Percentiles rank a stretch among this genome's conserved stretches.
Conservation (phyloP, 2,888 invertebrate genomes). For the Luffia ferchaultella region DNA sequence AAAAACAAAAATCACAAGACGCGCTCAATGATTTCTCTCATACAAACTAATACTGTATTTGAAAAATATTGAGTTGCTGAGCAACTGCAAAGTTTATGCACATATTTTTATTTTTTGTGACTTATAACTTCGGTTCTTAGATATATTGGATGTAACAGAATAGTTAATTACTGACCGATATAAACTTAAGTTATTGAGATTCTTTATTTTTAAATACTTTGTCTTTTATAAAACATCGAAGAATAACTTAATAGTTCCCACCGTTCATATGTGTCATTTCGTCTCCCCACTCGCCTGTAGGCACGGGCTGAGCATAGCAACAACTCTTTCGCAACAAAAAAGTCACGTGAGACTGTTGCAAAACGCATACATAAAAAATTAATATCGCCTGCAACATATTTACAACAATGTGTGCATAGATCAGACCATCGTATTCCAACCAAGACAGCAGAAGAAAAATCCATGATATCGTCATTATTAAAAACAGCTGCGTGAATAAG, state of each 20-base stretch:
- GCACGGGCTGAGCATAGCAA: conserved; percentile 77
- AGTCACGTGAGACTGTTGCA: conserved; percentile 81
- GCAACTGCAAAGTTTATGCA: too few relatives aligned
- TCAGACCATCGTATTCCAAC: conserved; percentile 74
- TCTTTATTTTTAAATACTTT: too few relatives aligned
- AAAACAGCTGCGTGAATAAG: conserved; percentile 77
- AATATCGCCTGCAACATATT: conserved; percentile 80
- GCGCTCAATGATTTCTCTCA: too few relatives aligned
- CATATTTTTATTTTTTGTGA: too few relatives aligned
- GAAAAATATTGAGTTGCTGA: too few relatives aligned
- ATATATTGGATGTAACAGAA: not conserved
- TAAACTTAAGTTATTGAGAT: too few relatives aligned
- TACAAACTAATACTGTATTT: too few relatives aligned
- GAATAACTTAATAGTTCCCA: not conserved
- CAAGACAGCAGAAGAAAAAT: conserved; percentile 79
- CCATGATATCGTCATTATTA: conserved; percentile 81
- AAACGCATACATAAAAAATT: conserved; percentile 79
- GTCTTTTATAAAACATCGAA: too few relatives aligned
- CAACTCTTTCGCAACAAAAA: conserved; percentile 82
- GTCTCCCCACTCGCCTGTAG: conserved; percentile 86
- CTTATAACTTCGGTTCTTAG: too few relatives aligned
- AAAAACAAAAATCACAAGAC: too few relatives aligned
- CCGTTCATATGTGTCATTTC: conserved; percentile 89
- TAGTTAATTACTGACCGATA: too few relatives aligned
- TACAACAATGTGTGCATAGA: conserved; percentile 78